Evolutionary conservation across 2,113 vertebrate species (phyloP), one percentile per base, ranked within the genome.

Genomic region (Nannobrachium achirus): DNA sequence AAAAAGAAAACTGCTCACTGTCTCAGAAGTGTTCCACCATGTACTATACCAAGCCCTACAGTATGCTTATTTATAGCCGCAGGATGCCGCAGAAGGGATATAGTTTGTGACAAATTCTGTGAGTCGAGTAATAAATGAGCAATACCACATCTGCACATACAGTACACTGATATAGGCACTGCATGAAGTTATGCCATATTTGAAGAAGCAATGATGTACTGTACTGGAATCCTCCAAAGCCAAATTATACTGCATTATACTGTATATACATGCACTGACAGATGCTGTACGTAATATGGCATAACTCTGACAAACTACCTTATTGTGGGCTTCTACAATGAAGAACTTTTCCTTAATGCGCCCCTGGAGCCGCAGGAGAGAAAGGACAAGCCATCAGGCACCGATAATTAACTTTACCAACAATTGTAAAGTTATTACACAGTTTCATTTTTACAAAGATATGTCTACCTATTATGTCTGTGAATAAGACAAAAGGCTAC

Each of bases 271-370:
- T 48, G 45, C 45, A 48, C 57, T 44, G 41, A 44, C 9, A 11
- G 10, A 11, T 7, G 8, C 41, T 16, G 57, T 59, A 10, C 57
- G 44, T 42, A 15, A 7, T 4, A 40, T 15, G 10, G 9, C 6
- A 15, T 40, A 58, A 11, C 7, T 44, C 40, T 45, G 15, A 44
- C 40, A 44, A 25, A 16, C 73, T 89, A 94, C 93, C 93, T 94
- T 93, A 63, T 92, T 93, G 75, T 89, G 90, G 19, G 88, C 78
- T 65, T 94, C 92, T 80, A 91, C 73, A 87, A 89, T 81, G 86
- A 89, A 92, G 85, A 91, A 92, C 73, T 69, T 87, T 76, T 93
- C 89, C 91, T 91, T 94, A 84, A 85, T 84, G 84, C 92, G 81
- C 81, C 87, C 89, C 92, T 92, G 91, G 59, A 89, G 89, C 83